Evolutionary conservation across 2,113 vertebrate species (phyloP), one percentile per base, ranked within the genome.

Genomic region (Clinocottus analis): DNA sequence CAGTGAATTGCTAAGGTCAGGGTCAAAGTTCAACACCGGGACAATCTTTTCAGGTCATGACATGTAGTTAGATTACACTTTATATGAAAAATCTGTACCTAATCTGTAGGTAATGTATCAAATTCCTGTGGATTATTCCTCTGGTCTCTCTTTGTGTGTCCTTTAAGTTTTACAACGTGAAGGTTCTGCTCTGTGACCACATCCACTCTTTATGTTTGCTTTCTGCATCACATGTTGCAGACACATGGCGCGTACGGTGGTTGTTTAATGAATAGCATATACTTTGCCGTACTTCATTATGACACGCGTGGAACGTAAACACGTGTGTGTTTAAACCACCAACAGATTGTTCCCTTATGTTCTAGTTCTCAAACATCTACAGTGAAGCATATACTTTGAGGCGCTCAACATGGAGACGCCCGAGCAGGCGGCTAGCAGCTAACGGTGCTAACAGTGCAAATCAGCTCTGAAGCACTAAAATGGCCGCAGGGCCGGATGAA

Each of bases 221-320:
- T 69, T 62, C 29, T 62, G 47, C 66, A 49, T 61, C 27, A 61
- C n/a, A 72, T 51, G 84, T 63, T 49, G 43, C 71, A 87, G 70
- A 31, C 19, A 29, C 76, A 64, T 39, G 39, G 39, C 39, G 39
- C 39, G 39, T 75, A n/a, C 43, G 65, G 66, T 39, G 25, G 17
- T 27, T 60, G 58, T 70, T 83, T 9, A 37, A 16, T 27, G 29
- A 51, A 39, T 70, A 80, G 23, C 27, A 12, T 29, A 13, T 19
- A 75, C 75, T 84, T 33, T 74, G 31, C 79, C 84, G 59, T 19
- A 62, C 13, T 53, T 75, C 49, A 49, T 73, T 39, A 80, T 72
- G 75, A 76, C 55, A 65, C 71, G 55, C 39, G 35, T 47, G 47
- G 25, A 53, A 84, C 49, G 73, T 77, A 77, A 81, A 68, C 35